phyloP scores from a whole-genome alignment of 2,888 invertebrate genomes.

The Callyntrura sp. region DNA sequence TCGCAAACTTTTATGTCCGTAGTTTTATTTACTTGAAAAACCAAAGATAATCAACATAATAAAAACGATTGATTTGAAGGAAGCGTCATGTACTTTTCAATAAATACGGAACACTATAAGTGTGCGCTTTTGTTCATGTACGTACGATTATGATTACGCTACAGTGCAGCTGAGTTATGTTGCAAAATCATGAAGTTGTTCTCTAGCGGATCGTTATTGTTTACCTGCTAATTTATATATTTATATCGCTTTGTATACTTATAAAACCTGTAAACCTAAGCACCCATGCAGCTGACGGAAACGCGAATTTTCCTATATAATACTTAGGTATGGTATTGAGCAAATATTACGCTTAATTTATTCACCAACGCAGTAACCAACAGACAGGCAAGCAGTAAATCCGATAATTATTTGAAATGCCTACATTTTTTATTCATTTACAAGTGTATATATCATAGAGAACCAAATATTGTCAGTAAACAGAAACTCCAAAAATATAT shows the following conservation, averaged over 20 bases:
- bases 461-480: neutral
- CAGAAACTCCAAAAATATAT: neutral
- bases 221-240: conserved; percentile 46
- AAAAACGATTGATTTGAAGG: conserved; percentile 61
- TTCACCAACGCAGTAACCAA: conserved; percentile 3
- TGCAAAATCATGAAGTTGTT: conserved; percentile 43
- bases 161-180: conserved; percentile 35
- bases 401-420: conserved; percentile 1
- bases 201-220: neutral
- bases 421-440: conserved; percentile 1
- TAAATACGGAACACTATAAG: neutral
- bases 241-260: conserved; percentile 8
- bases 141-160: conserved; percentile 32
- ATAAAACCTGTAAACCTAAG: neutral
- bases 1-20: neutral
- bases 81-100: conserved; percentile 22
- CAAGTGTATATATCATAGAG: neutral
- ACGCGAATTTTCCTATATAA: conserved; percentile 30
- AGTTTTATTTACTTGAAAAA: conserved; percentile 49
- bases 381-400: neutral
- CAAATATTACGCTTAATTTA: conserved; percentile 36
- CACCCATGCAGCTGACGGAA: conserved; percentile 56
- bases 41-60: conserved; percentile 32
- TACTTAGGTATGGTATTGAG: no score
- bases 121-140: neutral